Conservation (phyloP, 2,888 invertebrate species). For the Diaperis boleti region DNA sequence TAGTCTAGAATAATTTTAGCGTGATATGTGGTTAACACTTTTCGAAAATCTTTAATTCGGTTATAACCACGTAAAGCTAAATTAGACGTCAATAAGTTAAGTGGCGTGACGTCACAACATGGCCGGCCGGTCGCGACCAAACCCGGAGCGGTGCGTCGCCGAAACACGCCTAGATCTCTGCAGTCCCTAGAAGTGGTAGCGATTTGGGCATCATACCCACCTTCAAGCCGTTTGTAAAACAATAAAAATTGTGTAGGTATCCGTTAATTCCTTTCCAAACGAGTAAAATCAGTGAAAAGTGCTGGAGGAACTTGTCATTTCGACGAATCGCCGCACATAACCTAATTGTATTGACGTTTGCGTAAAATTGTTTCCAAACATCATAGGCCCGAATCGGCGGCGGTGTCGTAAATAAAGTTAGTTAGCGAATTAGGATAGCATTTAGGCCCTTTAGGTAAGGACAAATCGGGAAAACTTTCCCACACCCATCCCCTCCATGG, state of each 20-base stretch:
- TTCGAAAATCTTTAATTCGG: too few relatives aligned
- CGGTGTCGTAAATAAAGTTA: constrained; percentile 5
- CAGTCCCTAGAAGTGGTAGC: constrained; percentile 41
- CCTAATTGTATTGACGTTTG: constrained; percentile 55
- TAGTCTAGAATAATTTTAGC: too few relatives aligned
- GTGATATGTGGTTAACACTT: too few relatives aligned
- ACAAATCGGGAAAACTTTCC: constrained; percentile 38
- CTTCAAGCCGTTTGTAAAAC: constrained; percentile 22
- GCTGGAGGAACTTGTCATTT: constrained; percentile 14
- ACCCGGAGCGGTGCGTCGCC: too few relatives aligned
- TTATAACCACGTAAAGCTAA: too few relatives aligned
- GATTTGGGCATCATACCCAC: constrained; percentile 27
- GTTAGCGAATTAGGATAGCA: constrained; percentile 1
- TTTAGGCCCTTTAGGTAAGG: constrained; percentile 33
- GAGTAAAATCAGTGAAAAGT: constrained; percentile 11
- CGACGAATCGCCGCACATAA: constrained; percentile 35
- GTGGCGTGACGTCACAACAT: too few relatives aligned
- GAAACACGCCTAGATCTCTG: too few relatives aligned
- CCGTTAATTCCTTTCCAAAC: background rate
- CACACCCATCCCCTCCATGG: constrained; percentile 52
- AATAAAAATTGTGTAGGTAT: constrained; percentile 6
- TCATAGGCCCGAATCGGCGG: constrained; percentile 30
- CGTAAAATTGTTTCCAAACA: constrained; percentile 52
- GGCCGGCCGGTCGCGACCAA: too few relatives aligned
- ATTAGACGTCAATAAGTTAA: too few relatives aligned